phyloP scores from a whole-genome alignment of 2,888 invertebrate species.

The Mimachlamys varia region DNA sequence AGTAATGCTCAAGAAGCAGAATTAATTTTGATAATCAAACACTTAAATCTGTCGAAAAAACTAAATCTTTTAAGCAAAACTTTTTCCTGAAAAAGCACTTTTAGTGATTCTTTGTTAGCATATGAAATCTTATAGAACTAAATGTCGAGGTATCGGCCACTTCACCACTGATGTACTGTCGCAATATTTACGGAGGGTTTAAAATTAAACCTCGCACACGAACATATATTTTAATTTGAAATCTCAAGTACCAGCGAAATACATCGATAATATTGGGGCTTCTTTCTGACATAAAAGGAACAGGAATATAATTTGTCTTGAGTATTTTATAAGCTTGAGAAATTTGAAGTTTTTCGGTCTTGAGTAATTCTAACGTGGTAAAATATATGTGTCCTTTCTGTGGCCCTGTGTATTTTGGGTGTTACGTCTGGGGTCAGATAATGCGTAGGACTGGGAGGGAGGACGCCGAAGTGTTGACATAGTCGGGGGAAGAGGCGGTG shows the following conservation, averaged over 20 bases:
- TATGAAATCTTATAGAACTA: not conserved
- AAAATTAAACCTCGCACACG: not conserved
- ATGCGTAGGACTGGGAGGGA: not conserved
- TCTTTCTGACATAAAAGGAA: not conserved
- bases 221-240: not conserved
- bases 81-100: not conserved
- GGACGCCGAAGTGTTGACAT: not conserved
- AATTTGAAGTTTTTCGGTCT: not conserved
- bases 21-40: constrained; percentile 3
- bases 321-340: not conserved
- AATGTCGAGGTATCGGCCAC: not conserved
- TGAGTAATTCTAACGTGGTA: not conserved
- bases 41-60: not conserved
- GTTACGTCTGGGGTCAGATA: not conserved
- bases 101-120: not conserved
- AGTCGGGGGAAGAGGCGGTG: not conserved
- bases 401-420: not conserved
- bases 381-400: not conserved
- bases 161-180: not conserved
- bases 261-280: not conserved
- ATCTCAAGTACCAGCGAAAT: not conserved
- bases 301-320: not conserved
- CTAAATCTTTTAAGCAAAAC: not conserved
- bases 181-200: not conserved
- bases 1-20: not conserved